phyloP scores from a whole-genome alignment of 2,113 vertebrate genomes.

The Vulpes vulpes region DNA sequence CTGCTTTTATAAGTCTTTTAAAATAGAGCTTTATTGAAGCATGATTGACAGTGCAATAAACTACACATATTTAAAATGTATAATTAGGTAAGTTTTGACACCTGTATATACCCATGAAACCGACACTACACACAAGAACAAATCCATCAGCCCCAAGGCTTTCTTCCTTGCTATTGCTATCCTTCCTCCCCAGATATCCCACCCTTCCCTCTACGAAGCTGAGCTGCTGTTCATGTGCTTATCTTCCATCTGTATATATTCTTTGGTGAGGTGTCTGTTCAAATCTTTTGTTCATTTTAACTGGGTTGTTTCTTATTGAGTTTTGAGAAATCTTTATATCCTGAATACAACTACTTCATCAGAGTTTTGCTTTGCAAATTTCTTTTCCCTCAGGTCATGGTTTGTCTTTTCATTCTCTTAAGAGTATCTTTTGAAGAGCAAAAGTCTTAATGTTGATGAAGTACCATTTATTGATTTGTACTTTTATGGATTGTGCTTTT shows the following conservation, averaged over 20 bases:
- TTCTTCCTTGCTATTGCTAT: neutral
- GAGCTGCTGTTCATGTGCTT: neutral
- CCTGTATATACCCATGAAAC: neutral
- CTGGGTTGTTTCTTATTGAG: neutral
- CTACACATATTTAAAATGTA: neutral
- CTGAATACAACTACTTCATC: neutral
- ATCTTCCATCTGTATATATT: neutral
- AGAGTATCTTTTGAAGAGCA: neutral
- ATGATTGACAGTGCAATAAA: conserved; percentile 20
- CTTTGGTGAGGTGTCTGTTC: conserved; percentile 36
- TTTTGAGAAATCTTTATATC: conserved; percentile 26
- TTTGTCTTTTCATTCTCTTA: conserved; percentile 22
- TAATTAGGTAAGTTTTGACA: neutral
- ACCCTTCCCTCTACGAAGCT: neutral
- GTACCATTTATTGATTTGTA: neutral
- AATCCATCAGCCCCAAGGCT: neutral
- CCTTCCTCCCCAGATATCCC: neutral
- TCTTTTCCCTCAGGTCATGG: neutral
- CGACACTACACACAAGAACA: neutral
- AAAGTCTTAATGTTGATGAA: neutral
- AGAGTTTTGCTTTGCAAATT: neutral
- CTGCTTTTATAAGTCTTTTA: conserved; percentile 56
- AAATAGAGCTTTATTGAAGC: conserved; percentile 3
- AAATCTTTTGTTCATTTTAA: neutral
- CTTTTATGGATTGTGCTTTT: neutral